These are phyloP conservation scores for Drosophila auraria DNA, from an alignment of 1,140 invertebrate genomes.

Conservation along the genomic window DNA sequence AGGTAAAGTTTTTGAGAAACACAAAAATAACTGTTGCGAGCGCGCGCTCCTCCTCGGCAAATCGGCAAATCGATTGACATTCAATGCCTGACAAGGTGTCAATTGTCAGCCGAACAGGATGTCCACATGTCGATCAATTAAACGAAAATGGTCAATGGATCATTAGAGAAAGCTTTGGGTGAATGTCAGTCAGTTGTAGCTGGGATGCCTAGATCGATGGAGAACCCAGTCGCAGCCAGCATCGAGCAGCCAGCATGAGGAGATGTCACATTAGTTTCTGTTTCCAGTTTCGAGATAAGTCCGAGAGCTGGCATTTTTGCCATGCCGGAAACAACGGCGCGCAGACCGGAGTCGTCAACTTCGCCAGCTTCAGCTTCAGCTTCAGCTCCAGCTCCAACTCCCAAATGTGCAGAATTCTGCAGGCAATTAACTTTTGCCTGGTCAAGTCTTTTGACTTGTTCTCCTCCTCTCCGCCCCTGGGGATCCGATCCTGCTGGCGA, in stretches of 20 bases:
- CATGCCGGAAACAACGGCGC: slow-evolving; percentile 50
- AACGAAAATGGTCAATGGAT: slow-evolving; percentile 79
- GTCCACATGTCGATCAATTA: slow-evolving; percentile 77
- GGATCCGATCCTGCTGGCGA: slow-evolving; percentile 29
- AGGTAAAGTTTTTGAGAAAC: slow-evolving; percentile 29
- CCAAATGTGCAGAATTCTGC: slow-evolving; percentile 61
- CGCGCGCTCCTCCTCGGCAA: slow-evolving; percentile 20
- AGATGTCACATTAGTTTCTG: slow-evolving; percentile 56
- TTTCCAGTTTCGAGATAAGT: slow-evolving; percentile 50
- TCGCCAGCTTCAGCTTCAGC: too few relatives aligned
- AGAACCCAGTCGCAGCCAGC: slow-evolving; percentile 16
- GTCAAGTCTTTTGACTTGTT: slow-evolving; percentile 38
- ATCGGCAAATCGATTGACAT: slow-evolving; percentile 49
- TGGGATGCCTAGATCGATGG: slow-evolving; percentile 34
- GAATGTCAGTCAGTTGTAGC: slow-evolving; percentile 59
- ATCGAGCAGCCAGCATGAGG: slow-evolving; percentile 27
- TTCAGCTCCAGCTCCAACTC: slow-evolving; percentile 27
- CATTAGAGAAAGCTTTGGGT: slow-evolving; percentile 79
- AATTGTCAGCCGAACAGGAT: slow-evolving; percentile 72
- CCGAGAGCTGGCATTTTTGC: slow-evolving; percentile 32
- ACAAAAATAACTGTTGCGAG: slow-evolving; percentile 14
- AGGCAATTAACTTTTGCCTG: slow-evolving; percentile 62
- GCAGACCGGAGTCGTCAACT: slow-evolving; percentile 17
- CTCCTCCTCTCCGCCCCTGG: slow-evolving; percentile 17
- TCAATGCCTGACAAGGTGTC: slow-evolving; percentile 70